Percentiles rank a stretch among this genome's conserved stretches.
Conservation (phyloP, 2,888 invertebrate species). For the Schizaphis graminum region DNA sequence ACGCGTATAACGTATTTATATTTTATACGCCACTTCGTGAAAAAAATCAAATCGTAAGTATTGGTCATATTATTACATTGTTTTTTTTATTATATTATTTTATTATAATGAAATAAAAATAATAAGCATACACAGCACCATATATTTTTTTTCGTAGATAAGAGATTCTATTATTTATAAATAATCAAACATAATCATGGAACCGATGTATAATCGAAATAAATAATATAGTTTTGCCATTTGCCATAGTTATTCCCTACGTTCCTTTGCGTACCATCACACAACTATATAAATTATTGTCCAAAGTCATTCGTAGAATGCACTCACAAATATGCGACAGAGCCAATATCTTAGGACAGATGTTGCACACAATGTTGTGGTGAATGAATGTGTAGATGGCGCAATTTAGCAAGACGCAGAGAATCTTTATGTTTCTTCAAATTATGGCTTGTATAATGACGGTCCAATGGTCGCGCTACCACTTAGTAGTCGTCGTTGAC, state of each 20-base stretch:
- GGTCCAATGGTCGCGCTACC: not conserved
- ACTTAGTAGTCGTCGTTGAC: not conserved
- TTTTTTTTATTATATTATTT: not conserved
- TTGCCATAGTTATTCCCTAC: not conserved
- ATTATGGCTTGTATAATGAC: not conserved
- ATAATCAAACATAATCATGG: not conserved
- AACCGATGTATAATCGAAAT: not conserved
- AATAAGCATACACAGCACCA: not conserved
- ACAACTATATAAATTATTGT: not conserved
- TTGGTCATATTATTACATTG: not conserved
- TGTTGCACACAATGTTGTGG: not conserved
- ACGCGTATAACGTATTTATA: not conserved
- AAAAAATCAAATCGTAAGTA: not conserved
- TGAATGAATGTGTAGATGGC: not conserved
- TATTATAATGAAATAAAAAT: not conserved
- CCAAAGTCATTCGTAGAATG: not conserved
- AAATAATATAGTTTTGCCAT: not conserved
- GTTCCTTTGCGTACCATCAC: not conserved
- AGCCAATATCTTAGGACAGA: not conserved
- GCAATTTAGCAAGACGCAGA: too few relatives aligned
- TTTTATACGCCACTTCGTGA: not conserved
- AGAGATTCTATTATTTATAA: not conserved
- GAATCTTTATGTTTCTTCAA: not conserved
- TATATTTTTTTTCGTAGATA: not conserved
- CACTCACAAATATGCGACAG: not conserved